Base-by-base conservation (phyloP, 1,140 invertebrate genomes). In the Heliothis virescens region DNA sequence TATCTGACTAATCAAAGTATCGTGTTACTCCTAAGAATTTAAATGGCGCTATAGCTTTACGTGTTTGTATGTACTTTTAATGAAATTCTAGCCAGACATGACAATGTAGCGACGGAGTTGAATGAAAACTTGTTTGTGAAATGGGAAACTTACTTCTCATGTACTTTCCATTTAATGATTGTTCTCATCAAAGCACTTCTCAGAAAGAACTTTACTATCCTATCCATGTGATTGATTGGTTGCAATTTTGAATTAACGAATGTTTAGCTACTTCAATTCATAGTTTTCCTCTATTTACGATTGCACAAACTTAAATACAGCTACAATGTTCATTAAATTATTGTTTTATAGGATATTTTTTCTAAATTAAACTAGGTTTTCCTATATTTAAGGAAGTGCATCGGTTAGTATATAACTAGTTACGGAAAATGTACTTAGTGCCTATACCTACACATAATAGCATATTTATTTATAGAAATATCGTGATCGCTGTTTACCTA, bases 71-170 rank as follows among this genome's bases (percentile, higher is more conserved):
- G 11, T 63, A 63, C 62, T 26, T 1, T 21, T 13, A 29, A 29
- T 26, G 57, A 26, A 60, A 60, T 60, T 29, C 12, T 60, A 60
- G 57, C 57, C 57, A 13, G 16, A 9, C 15, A 16, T 63, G 62
- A 47, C 62, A 63, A 59, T 60, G 21, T 2, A 7, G 18, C 15
- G 3, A 13, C 1, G 3, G 26, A 15, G 57, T 29, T 60, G 3
- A 60, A 60, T 2, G n/a, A 29, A 63, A 63, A 41, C 62, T 15
- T 63, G 29, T 63, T 63, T 63, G 62, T 47, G 62, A 63, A 41
- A 63, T 29, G n/a, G n/a, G 15, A 47, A 63, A 63, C 62, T 47
- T 47, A 63, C 16, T 41, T 41, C 34, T n/a, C 34, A n/a, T 47
- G 29, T 7, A 41, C 34, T 41, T 41, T 41, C 34, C 9, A 41